Conservation (phyloP, 2,797 vertebrate genomes). For the Silurus lanzhouensis region DNA sequence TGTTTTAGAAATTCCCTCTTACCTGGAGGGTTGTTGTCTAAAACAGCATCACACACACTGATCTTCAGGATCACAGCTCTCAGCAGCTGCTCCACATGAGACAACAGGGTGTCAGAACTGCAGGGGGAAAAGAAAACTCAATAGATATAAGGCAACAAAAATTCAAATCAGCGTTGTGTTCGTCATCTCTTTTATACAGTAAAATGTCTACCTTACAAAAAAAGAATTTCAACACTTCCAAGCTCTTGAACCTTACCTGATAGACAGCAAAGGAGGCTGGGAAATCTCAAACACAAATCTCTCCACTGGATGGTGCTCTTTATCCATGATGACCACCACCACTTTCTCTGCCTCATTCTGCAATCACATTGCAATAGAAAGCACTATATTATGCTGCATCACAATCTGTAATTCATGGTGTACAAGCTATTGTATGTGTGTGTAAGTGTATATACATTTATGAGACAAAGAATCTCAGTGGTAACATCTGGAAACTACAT, state of each 20-base stretch:
- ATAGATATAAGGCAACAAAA: not conserved
- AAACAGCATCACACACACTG: slow-evolving; percentile 93
- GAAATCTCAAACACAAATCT: slow-evolving; percentile 98
- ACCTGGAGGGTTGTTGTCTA: slow-evolving; percentile 97
- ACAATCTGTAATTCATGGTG: not conserved
- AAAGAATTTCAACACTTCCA: not conserved
- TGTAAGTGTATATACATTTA: not conserved
- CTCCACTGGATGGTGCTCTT: slow-evolving; percentile 97
- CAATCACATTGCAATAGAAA: not conserved
- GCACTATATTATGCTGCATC: not conserved
- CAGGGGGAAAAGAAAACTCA: slow-evolving; percentile 36
- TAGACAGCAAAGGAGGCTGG: slow-evolving; percentile 89
- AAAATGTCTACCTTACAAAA: too few species aligned
- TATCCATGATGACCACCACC: slow-evolving; percentile 96
- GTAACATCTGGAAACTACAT: not conserved
- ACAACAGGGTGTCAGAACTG: slow-evolving; percentile 91
- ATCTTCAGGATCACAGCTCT: slow-evolving; percentile 97
- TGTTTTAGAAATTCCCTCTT: slow-evolving; percentile 10
- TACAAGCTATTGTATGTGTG: not conserved
- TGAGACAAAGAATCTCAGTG: too few species aligned
- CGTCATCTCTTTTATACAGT: not conserved
- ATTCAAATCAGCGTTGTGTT: not conserved
- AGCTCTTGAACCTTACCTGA: slow-evolving; percentile 76
- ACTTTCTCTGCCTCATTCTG: slow-evolving; percentile 98
- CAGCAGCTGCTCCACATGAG: slow-evolving; percentile 92